Conservation (phyloP, 2,797 vertebrate genomes). For the Catamblyrhynchus diadema region DNA sequence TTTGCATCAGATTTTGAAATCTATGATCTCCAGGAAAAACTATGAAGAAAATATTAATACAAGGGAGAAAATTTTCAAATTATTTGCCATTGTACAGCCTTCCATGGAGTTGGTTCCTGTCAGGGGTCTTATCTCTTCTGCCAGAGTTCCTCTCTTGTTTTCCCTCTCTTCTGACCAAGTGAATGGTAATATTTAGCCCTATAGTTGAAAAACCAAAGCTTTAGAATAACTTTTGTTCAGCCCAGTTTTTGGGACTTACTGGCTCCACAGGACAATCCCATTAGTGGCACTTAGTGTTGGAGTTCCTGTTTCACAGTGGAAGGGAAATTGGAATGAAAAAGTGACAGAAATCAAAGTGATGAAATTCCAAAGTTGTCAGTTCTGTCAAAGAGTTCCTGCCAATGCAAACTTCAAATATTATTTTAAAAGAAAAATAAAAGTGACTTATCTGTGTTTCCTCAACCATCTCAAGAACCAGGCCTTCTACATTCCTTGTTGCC, state of each 20-base stretch:
- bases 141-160: background rate
- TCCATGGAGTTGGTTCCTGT: background rate
- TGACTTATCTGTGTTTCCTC: background rate
- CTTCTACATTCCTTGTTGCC: background rate
- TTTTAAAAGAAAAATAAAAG: background rate
- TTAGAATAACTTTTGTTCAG: background rate
- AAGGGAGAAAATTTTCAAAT: background rate
- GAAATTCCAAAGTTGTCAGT: background rate
- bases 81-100: background rate
- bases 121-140: background rate
- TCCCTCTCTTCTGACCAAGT: background rate
- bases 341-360: background rate
- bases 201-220: background rate
- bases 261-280: too few relatives aligned
- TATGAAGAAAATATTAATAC: background rate
- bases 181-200: background rate
- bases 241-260: background rate
- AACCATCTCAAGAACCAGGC: accelerated
- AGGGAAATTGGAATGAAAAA: background rate
- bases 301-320: background rate
- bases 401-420: background rate
- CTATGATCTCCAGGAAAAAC: background rate
- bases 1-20: background rate
- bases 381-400: background rate
- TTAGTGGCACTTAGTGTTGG: accelerated